Percentiles rank a stretch among this genome's conserved stretches.
phyloP scores from a whole-genome alignment of 2,113 vertebrate species.

The Phyllostomus discolor region DNA sequence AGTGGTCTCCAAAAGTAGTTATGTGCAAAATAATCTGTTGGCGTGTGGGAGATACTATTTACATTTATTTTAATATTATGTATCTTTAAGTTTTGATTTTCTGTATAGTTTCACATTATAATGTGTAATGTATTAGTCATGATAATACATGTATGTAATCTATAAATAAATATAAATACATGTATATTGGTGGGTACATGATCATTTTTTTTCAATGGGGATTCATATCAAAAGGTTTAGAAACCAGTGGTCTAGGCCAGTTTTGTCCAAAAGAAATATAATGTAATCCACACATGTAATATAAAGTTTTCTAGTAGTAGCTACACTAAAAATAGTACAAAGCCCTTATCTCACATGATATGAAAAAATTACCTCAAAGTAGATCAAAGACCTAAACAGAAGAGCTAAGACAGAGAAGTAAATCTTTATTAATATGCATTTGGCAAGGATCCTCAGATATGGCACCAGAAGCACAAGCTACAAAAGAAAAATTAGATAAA shows the following conservation, averaged over 20 bases:
- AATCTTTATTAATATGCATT: not conserved
- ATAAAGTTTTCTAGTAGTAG: not conserved
- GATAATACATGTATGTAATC: not conserved
- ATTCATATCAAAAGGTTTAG: not conserved
- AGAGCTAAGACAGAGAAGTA: not conserved
- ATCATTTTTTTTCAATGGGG: not conserved
- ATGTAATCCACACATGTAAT: not conserved
- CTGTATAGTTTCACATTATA: not conserved
- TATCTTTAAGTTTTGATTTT: not conserved
- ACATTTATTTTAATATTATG: not conserved
- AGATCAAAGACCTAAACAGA: not conserved
- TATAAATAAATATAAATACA: not conserved
- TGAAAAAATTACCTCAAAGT: not conserved
- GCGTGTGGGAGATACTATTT: not conserved
- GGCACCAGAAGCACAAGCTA: not conserved
- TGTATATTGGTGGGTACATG: not conserved
- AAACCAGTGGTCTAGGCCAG: not conserved
- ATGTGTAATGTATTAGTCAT: not conserved
- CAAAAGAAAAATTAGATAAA: not conserved
- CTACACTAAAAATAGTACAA: not conserved
- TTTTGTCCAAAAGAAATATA: not conserved
- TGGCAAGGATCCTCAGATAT: not conserved
- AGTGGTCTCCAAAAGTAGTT: not conserved
- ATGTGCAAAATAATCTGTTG: not conserved
- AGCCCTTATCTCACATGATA: not conserved